These are phyloP conservation scores for Plebejus melissa DNA, from an alignment of 2,888 invertebrate species.

Conservation along the genomic window DNA sequence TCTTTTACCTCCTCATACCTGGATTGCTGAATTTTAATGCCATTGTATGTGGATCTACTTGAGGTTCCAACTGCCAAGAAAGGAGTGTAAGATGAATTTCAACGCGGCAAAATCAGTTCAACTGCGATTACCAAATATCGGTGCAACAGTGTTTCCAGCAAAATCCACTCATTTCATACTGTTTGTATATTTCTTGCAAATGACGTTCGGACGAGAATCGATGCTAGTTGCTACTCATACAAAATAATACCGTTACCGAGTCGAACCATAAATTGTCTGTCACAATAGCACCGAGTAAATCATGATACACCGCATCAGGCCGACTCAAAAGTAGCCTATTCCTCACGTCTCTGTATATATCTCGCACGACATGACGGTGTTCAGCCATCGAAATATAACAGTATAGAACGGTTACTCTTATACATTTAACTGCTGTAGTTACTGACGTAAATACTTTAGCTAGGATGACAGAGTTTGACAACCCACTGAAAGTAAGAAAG, in stretches of 20 bases:
- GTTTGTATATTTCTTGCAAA: neutral
- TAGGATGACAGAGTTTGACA: neutral
- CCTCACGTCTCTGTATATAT: constrained; percentile 14
- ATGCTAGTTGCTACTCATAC: neutral
- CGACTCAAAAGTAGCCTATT: constrained; percentile 10
- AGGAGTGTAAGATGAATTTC: too few species aligned
- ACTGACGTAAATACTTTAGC: too few species aligned
- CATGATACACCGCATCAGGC: constrained; percentile 16
- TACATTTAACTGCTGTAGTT: too few species aligned
- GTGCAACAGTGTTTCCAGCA: too few species aligned
- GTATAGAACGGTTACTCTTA: neutral
- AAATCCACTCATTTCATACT: neutral
- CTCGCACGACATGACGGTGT: constrained; percentile 9
- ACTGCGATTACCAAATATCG: too few species aligned
- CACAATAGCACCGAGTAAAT: constrained; percentile 22
- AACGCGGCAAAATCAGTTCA: too few species aligned
- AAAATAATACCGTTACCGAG: constrained; percentile 17
- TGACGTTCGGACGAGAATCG: neutral
- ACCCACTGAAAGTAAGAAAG: neutral
- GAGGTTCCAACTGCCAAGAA: too few species aligned
- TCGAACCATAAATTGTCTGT: constrained; percentile 22
- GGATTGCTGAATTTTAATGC: too few species aligned
- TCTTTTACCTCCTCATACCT: too few species aligned
- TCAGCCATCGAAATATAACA: neutral
- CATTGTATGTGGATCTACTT: neutral